Conservation (phyloP, 2,888 invertebrate genomes). For the Melipona beecheii region DNA sequence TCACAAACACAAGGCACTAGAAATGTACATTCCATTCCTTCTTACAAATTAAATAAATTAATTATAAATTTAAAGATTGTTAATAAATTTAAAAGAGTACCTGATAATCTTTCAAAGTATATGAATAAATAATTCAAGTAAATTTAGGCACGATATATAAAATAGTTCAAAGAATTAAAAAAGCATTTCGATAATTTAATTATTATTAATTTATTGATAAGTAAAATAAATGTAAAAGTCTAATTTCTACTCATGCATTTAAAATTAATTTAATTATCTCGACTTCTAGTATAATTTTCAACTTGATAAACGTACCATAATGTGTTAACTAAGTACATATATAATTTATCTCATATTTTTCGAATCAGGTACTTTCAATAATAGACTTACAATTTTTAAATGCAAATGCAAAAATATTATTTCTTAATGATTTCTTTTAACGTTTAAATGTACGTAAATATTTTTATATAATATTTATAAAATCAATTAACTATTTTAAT, state of each 20-base stretch:
- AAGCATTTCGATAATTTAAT: background rate
- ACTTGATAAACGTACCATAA: conserved; percentile 15
- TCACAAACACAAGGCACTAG: background rate
- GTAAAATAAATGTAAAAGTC: conserved; percentile 16
- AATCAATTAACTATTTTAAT: conserved; percentile 11
- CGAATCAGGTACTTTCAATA: conserved; percentile 35
- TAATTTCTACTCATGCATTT: conserved; percentile 11
- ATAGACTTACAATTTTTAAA: conserved; percentile 28
- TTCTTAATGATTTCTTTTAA: background rate
- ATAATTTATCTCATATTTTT: background rate
- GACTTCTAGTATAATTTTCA: background rate
- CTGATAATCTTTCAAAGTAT: background rate
- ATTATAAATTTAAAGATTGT: background rate
- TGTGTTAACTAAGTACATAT: conserved; percentile 25
- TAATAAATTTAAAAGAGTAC: too few species aligned
- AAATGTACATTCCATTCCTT: background rate
- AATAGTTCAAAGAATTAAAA: background rate
- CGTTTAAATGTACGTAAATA: background rate
- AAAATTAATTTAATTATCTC: background rate
- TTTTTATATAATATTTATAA: conserved; percentile 13
- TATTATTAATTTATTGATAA: background rate
- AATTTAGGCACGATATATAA: background rate
- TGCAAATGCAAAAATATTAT: conserved; percentile 45
- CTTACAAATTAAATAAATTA: background rate
- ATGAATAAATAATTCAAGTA: background rate